Percentiles rank a stretch among this genome's conserved stretches.
These are phyloP conservation scores for Monarcha castaneiventris DNA, from an alignment of 2,113 vertebrate genomes.

Conservation along the genomic window DNA sequence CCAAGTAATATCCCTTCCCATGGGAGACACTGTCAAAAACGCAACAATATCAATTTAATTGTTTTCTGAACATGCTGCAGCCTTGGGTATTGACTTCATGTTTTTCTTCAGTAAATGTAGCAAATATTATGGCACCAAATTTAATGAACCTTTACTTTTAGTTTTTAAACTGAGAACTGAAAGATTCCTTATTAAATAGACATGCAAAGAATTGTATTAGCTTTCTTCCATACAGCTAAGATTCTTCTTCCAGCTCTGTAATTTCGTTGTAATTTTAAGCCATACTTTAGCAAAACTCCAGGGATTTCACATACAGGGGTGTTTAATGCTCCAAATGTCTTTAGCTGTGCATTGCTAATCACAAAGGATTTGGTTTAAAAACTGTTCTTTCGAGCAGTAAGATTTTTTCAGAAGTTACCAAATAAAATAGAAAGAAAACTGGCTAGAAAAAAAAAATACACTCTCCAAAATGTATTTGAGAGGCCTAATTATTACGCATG, in stretches of 20 bases:
- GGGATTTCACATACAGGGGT: background rate
- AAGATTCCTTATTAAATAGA: background rate
- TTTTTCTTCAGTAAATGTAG: conserved; percentile 33
- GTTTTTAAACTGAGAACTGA: background rate
- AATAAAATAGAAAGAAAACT: background rate
- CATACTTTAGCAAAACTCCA: background rate
- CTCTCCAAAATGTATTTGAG: background rate
- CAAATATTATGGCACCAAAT: background rate
- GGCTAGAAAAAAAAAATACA: background rate
- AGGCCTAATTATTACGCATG: background rate
- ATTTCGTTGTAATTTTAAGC: conserved; percentile 21
- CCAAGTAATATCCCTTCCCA: conserved; percentile 18
- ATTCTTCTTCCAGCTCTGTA: background rate
- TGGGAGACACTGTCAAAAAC: background rate
- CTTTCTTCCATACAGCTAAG: background rate
- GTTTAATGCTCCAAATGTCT: conserved; percentile 50
- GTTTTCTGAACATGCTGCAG: background rate
- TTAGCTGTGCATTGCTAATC: conserved; percentile 24
- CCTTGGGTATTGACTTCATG: conserved; percentile 8
- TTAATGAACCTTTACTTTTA: conserved; percentile 8
- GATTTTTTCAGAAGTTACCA: background rate
- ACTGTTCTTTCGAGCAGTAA: background rate
- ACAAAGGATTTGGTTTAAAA: conserved; percentile 20
- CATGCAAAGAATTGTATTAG: background rate
- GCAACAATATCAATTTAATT: conserved; percentile 34